phyloP scores from a whole-genome alignment of 2,888 invertebrate genomes.

The Drosophila picticornis region DNA sequence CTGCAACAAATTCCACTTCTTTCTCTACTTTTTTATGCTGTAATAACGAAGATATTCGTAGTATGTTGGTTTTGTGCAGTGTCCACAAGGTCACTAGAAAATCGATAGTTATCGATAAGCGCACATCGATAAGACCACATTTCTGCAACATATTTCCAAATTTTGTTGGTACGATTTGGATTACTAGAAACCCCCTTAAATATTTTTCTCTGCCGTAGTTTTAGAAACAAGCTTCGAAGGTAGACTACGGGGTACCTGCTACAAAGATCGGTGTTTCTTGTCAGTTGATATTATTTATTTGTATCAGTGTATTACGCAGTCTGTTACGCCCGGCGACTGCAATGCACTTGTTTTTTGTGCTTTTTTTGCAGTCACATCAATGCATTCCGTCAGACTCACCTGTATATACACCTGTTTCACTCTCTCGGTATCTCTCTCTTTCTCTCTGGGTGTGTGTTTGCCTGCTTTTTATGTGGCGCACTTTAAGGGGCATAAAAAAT shows the following conservation, averaged over 20 bases:
- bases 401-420: conserved; percentile 19
- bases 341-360: neutral
- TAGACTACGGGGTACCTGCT: neutral
- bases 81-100: neutral
- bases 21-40: neutral
- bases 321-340: neutral
- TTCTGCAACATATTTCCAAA: neutral
- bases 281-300: neutral
- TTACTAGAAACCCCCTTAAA: neutral
- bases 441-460: conserved; percentile 4
- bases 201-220: too few relatives aligned
- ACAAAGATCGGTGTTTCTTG: neutral
- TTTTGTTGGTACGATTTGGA: neutral
- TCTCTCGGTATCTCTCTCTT: neutral
- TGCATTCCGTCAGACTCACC: conserved; percentile 52
- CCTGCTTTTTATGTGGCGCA: conserved; percentile 67
- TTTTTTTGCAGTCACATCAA: conserved; percentile 52
- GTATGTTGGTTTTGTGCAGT: neutral
- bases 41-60: neutral
- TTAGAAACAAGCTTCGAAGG: too few relatives aligned
- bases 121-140: neutral
- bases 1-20: conserved; percentile 52
- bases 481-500: conserved; percentile 78
- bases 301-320: neutral
- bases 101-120: neutral